phyloP scores from a whole-genome alignment of 2,113 vertebrate genomes.

The Tamias sibiricus region DNA sequence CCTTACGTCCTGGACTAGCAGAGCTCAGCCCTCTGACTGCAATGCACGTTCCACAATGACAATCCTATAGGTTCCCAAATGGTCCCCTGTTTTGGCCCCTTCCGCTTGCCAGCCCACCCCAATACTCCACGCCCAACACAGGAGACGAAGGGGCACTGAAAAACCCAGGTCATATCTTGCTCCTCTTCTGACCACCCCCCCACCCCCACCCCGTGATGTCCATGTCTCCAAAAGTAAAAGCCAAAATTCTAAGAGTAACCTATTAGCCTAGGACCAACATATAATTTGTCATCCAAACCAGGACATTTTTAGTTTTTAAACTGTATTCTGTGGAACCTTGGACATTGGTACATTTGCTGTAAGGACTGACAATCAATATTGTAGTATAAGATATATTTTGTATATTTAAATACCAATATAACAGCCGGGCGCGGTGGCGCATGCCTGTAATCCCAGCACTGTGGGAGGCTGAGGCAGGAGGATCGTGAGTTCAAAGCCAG shows the following conservation, averaged over 20 bases:
- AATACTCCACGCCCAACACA: background rate
- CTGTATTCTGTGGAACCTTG: too few relatives aligned
- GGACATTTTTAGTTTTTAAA: too few relatives aligned
- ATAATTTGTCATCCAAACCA: background rate
- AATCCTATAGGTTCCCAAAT: background rate
- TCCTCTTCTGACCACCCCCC: background rate
- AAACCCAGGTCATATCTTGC: background rate
- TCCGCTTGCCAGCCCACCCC: background rate
- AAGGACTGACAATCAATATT: too few relatives aligned
- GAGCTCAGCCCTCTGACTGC: background rate
- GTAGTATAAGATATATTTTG: too few relatives aligned
- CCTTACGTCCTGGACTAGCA: background rate
- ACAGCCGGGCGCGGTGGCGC: too few relatives aligned
- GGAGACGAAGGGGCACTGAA: background rate
- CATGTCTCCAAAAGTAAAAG: background rate
- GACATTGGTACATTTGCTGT: too few relatives aligned
- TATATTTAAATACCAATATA: too few relatives aligned
- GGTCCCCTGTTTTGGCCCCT: background rate
- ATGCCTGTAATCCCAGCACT: too few relatives aligned
- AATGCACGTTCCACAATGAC: background rate
- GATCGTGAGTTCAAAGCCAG: too few relatives aligned
- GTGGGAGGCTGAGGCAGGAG: too few relatives aligned
- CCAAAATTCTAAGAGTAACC: background rate
- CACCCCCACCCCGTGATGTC: background rate
- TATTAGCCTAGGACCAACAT: background rate